Evolutionary conservation across 2,888 invertebrate species (phyloP).

Genomic region (Agrotis exclamationis): DNA sequence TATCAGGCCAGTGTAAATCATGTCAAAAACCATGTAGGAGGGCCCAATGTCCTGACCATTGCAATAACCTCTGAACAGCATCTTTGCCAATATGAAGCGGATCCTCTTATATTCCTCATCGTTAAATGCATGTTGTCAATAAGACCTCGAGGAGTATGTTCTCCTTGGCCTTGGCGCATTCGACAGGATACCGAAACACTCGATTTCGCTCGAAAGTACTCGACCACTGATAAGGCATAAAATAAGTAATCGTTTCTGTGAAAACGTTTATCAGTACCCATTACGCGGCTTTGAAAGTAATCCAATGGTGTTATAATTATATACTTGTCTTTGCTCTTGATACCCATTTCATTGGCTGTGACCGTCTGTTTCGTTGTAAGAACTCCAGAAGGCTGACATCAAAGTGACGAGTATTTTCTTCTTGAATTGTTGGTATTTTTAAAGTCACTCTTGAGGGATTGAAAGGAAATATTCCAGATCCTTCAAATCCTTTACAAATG

Average conservation of each 20-base stretch:
- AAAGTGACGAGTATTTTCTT: constrained; percentile 1
- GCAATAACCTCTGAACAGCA: no score
- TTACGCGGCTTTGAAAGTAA: constrained; percentile 45
- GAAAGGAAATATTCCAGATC: constrained; percentile 42
- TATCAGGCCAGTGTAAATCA: no score
- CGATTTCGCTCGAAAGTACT: constrained; percentile 12
- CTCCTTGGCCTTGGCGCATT: constrained; percentile 57
- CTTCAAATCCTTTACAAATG: constrained; percentile 50
- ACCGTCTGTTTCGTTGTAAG: background rate
- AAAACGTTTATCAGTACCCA: constrained; percentile 3
- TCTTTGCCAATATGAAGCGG: no score
- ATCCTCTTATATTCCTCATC: no score
- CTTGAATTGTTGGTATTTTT: constrained; percentile 5
- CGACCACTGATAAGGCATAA: constrained; percentile 18
- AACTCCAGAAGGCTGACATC: constrained; percentile 7
- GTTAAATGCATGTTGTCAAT: no score
- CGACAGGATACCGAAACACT: constrained; percentile 37
- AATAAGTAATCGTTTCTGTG: constrained; percentile 17
- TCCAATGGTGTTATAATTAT: constrained; percentile 27
- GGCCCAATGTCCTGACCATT: no score
- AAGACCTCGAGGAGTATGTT: constrained; percentile 57
- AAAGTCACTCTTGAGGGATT: constrained; percentile 17
- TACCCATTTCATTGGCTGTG: background rate
- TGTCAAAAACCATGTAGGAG: no score
- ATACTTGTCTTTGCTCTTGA: no score